Percentiles rank a stretch among this genome's conserved stretches.
Evolutionary conservation across 2,888 invertebrate species (phyloP).

Genomic region (Hirtodrosophila cameraria): DNA sequence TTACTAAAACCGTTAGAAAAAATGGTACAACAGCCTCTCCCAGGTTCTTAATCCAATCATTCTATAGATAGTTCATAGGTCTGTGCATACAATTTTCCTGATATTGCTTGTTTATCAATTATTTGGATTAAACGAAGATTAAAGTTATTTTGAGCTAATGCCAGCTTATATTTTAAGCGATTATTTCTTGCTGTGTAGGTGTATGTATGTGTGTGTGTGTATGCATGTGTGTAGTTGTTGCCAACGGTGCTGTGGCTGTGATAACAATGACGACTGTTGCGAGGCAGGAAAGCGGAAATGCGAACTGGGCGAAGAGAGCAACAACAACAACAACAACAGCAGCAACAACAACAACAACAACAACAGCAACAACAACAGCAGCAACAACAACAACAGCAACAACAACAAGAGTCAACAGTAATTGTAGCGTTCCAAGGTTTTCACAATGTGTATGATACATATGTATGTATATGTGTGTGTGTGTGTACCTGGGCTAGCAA

Average conservation of each 20-base stretch:
- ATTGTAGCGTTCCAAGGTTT: conserved; percentile 76
- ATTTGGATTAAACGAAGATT: too few species aligned
- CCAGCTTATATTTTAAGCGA: too few species aligned
- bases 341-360: conserved; percentile 36
- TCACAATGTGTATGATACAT: conserved; percentile 71
- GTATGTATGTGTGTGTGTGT: conserved; percentile 10
- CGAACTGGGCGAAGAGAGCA: conserved; percentile 65
- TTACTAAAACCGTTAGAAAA: too few species aligned
- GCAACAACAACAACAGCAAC: conserved; percentile 37
- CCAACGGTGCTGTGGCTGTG: conserved; percentile 67
- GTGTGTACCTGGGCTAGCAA: conserved; percentile 67
- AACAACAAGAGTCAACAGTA: conserved; percentile 69
- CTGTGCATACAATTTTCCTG: too few species aligned
- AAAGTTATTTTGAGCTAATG: too few species aligned
- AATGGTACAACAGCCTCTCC: too few species aligned
- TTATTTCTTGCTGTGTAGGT: conserved; percentile 27
- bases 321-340: conserved; percentile 45
- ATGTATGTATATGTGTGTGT: conserved; percentile 4
- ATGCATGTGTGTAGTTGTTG: conserved; percentile 39
- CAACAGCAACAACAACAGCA: conserved; percentile 40
- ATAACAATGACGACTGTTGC: conserved; percentile 66
- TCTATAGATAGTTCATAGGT: too few species aligned
- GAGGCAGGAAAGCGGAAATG: conserved; percentile 76
- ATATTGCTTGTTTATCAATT: too few species aligned
- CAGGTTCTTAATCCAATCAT: too few species aligned